Base-by-base conservation (phyloP, 2,888 invertebrate species). In the Pachymerium ferrugineum region DNA sequence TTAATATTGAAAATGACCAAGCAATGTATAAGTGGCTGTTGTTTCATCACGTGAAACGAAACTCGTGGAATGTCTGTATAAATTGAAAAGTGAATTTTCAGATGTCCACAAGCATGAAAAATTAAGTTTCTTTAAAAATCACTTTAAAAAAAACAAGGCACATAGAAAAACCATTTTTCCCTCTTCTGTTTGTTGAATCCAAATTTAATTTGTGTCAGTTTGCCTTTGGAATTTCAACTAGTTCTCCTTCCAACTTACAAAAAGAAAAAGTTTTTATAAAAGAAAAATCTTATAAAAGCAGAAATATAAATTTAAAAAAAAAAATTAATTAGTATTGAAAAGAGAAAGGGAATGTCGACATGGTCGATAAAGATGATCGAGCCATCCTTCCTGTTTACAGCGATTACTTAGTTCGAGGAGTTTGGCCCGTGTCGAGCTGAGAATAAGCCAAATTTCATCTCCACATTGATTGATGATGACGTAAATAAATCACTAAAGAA, bases 351-450 rank as follows among this genome's bases (percentile, higher is more conserved):
- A 38, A 38, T 38, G n/a, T 8, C 16, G 8, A 4, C 16, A 38
- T 62, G 62, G 62, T 62, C 62, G 62, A 62, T 62, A 62, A n/a
- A 62, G 62, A 62, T 28, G 25, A 62, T 62, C 25, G 25, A 62
- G 25, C 28, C 28, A 28, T 28, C 28, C 10, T 28, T 62, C 62
- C 62, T n/a, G 62, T 25, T 3, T 25, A 3, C 62, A 62, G 62
- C 62, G 62, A 62, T 25, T 62, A 12, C 25, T 62, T 28, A 25
- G 28, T 10, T 28, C 62, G 5, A 25, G 62, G 10, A 25, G n/a
- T n/a, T 28, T n/a, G 25, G 22, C 12, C n/a, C 22, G n/a, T 62
- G 62, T 8, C 16, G 47, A n/a, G 47, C 4, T 47, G 5, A 16
- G 47, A 47, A 47, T 25, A 62, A 62, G 62, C 28, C 10, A 28